phyloP scores from a whole-genome alignment of 2,888 invertebrate species.

The Standfussiana lucernea region DNA sequence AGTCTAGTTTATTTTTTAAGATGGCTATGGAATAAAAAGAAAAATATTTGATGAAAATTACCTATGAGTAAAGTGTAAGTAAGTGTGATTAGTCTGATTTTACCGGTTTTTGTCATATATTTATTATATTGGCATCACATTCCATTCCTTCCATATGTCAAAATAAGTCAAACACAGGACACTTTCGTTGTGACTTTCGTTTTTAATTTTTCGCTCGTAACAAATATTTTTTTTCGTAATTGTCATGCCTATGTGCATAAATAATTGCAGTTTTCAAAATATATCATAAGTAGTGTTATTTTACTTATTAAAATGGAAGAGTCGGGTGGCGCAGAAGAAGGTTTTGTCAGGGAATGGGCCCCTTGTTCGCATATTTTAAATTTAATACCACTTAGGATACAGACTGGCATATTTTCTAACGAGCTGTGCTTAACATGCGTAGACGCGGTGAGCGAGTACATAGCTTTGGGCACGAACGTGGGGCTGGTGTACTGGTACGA shows the following conservation, averaged over 20 bases:
- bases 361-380: conserved; percentile 94
- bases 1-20: not conserved
- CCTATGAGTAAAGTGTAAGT: not conserved
- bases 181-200: conserved; percentile 65
- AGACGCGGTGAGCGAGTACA: conserved; percentile 95
- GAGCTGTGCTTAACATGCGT: conserved; percentile 95
- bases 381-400: conserved; percentile 94
- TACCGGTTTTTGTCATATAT: not conserved
- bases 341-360: conserved; percentile 94
- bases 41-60: not conserved
- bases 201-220: conserved; percentile 53
- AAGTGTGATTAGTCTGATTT: not conserved
- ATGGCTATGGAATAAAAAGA: too few relatives aligned
- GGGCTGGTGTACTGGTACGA: conserved; percentile 97
- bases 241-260: conserved; percentile 59
- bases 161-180: conserved; percentile 58
- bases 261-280: conserved; percentile 37
- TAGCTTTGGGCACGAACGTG: conserved; percentile 96
- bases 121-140: conserved; percentile 32
- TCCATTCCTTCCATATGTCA: conserved; percentile 53
- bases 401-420: conserved; percentile 94
- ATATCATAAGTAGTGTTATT: conserved; percentile 33
- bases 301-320: conserved; percentile 81
- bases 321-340: conserved; percentile 85
- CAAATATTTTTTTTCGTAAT: conserved; percentile 49